A percentile compares a stretch with the other conserved stretches of the same genome.
phyloP scores from a whole-genome alignment of 2,797 vertebrate species.

The Peromyscus eremicus region DNA sequence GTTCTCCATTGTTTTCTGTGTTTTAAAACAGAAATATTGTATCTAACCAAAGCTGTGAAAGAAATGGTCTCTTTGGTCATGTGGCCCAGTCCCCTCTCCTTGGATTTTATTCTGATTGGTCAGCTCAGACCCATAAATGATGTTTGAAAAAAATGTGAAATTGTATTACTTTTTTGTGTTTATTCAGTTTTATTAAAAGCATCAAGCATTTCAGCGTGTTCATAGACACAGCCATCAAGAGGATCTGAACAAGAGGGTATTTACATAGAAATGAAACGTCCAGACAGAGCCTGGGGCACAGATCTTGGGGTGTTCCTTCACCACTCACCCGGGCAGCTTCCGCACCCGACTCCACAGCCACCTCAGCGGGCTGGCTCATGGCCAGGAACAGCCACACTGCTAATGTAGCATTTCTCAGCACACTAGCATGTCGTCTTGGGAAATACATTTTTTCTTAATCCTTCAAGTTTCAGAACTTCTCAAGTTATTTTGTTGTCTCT shows the following conservation, averaged over 20 bases:
- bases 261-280: not conserved
- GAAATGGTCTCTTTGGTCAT: not conserved
- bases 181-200: conserved; percentile 29
- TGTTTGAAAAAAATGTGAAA: conserved; percentile 39
- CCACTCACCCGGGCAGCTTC: not conserved
- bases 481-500: conserved; percentile 34
- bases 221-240: not conserved
- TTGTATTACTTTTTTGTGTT: conserved; percentile 48
- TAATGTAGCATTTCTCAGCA: not conserved
- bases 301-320: not conserved
- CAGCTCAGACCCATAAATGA: conserved; percentile 1
- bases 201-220: not conserved
- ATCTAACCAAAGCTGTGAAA: conserved; percentile 68
- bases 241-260: not conserved
- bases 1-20: conserved; percentile 18
- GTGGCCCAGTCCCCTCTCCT: not conserved
- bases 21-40: not conserved
- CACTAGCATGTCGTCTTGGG: not conserved
- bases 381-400: not conserved
- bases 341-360: not conserved
- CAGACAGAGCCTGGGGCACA: not conserved
- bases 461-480: conserved; percentile 50
- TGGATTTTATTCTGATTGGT: not conserved
- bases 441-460: not conserved
- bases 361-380: not conserved